Percentiles rank a stretch among this genome's conserved stretches.
Conservation (phyloP, 2,113 vertebrate species). For the Caranx ignobilis region DNA sequence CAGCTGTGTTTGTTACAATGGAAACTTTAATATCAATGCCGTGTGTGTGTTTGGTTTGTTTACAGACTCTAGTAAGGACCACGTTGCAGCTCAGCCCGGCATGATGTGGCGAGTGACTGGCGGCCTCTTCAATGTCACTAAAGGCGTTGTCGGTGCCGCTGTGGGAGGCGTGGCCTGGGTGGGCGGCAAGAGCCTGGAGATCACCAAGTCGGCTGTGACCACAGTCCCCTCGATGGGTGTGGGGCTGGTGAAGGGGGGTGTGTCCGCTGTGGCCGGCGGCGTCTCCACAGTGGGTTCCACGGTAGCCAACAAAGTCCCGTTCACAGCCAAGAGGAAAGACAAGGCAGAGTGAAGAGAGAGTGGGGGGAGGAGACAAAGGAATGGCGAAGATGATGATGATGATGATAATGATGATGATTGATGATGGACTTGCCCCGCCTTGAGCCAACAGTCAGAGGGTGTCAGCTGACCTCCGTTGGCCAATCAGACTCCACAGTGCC, state of each 20-base stretch:
- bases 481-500: conserved; percentile 66
- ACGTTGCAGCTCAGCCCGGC: conserved; percentile 56
- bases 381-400: conserved; percentile 7
- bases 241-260: conserved; percentile 84
- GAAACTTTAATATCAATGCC: neutral
- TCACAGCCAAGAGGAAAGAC: conserved; percentile 85
- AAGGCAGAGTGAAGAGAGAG: conserved; percentile 82
- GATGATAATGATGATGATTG: conserved; percentile 39
- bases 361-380: neutral
- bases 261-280: conserved; percentile 84
- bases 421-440: conserved; percentile 55
- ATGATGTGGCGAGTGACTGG: conserved; percentile 85
- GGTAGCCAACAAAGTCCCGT: conserved; percentile 84
- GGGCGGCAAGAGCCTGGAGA: conserved; percentile 84
- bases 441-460: conserved; percentile 66
- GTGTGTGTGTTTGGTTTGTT: neutral
- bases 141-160: conserved; percentile 83
- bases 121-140: conserved; percentile 84
- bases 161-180: conserved; percentile 86
- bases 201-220: conserved; percentile 84
- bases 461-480: conserved; percentile 44
- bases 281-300: conserved; percentile 82
- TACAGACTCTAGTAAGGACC: conserved; percentile 78
- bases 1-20: neutral
- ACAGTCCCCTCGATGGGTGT: conserved; percentile 81